A percentile compares a stretch with the other conserved stretches of the same genome.
These are phyloP conservation scores for Linurgus olivaceus DNA, from an alignment of 2,797 vertebrate species.

Conservation along the genomic window DNA sequence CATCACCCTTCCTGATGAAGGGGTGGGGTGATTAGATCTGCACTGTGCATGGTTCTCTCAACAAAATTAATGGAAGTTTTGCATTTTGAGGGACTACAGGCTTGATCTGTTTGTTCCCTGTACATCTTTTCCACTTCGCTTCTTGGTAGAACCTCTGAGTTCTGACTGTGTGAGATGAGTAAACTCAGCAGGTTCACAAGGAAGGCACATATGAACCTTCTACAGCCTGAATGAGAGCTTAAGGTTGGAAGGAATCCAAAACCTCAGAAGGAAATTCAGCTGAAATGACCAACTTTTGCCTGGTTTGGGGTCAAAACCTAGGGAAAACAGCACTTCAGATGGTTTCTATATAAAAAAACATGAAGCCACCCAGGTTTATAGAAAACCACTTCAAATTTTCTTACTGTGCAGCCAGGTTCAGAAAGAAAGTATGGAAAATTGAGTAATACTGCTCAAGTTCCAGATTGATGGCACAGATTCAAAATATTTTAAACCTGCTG, in stretches of 20 bases:
- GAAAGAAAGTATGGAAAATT: conserved; percentile 56
- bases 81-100: neutral
- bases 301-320: conserved; percentile 41
- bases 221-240: neutral
- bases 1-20: neutral
- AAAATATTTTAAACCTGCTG: conserved; percentile 51
- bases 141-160: neutral
- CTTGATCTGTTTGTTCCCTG: neutral
- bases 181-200: conserved; percentile 26
- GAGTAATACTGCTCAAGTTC: conserved; percentile 34
- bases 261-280: conserved; percentile 36
- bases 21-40: neutral
- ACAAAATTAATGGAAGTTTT: neutral
- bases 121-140: neutral
- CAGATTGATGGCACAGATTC: conserved; percentile 28
- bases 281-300: conserved; percentile 45
- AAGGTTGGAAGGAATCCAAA: conserved; percentile 23
- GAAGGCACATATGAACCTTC: neutral
- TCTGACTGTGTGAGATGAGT: neutral
- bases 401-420: conserved; percentile 24
- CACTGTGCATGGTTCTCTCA: accelerated
- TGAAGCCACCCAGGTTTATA: conserved; percentile 43
- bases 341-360: conserved; percentile 16
- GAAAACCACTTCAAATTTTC: conserved; percentile 50
- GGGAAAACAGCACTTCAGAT: conserved; percentile 39